Base-by-base conservation (phyloP, 2,888 invertebrate genomes). In the Pandemis cinnamomeana region DNA sequence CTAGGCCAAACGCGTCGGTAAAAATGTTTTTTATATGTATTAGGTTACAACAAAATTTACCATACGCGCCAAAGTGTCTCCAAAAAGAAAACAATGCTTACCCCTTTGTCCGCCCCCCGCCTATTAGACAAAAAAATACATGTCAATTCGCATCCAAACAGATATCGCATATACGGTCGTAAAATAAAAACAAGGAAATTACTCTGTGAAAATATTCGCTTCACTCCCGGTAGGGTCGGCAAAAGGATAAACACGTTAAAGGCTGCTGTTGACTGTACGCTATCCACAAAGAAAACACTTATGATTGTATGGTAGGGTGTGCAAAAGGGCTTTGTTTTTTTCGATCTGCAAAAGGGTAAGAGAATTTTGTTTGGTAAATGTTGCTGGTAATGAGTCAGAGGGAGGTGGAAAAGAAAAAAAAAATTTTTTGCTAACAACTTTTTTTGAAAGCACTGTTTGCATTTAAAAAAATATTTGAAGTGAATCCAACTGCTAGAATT, bases 221-320 rank as follows among this genome's bases (percentile, higher is more conserved):
- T 53, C 53, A 51, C 51, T 51, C 67, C 71, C 71, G 74, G 71
- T 71, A 74, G 61, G 74, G 67, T 69, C 71, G 71, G 76, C 70
- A 78, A 78, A 78, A 77, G 77, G 78, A 77, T 78, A 78, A 78
- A 76, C 78, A 75, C 61, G 79, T 78, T 78, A 78, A 78, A 78
- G 78, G 79, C 77, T 74, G 63, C 76, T 76, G 76, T 71, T 74
- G 74, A 76, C 78, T 77, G 77, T 77, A 74, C 77, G 74, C 77
- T 75, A 79, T 77, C 76, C 78, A 76, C 79, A 78, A 78, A 79
- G 79, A 78, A 78, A 79, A 77, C 79, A 79, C 78, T 79, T 75
- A 76, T 75, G 72, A 73, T 67, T 73, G 77, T 73, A 51, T 66
- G 69, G 76, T 71, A 63, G 70, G 75, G 72, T 63, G 69, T 71